Conservation (phyloP, 2,888 invertebrate species). For the Cybosia mesomella region DNA sequence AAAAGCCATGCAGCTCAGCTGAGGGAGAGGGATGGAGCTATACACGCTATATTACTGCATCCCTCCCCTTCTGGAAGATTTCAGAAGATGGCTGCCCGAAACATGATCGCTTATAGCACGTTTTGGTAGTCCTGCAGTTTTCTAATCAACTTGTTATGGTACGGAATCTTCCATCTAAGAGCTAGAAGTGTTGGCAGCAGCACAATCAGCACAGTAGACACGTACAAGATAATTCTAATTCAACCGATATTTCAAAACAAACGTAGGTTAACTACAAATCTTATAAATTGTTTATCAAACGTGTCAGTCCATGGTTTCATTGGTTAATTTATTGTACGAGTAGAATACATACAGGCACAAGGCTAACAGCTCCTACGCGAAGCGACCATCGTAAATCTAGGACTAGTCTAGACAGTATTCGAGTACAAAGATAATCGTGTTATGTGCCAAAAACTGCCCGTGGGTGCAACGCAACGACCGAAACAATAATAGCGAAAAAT, state of each 20-base stretch:
- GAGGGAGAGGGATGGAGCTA: too few relatives aligned
- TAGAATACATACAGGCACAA: constrained; percentile 69
- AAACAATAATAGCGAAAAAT: constrained; percentile 42
- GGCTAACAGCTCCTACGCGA: constrained; percentile 82
- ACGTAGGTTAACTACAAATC: constrained; percentile 54
- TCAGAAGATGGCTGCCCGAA: too few relatives aligned
- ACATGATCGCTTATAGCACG: too few relatives aligned
- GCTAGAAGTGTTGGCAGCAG: neutral
- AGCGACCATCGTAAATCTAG: constrained; percentile 78
- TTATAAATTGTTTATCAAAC: constrained; percentile 71
- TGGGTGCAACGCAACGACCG: constrained; percentile 60
- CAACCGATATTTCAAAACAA: constrained; percentile 49
- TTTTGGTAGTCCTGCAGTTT: too few relatives aligned
- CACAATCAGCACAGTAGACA: constrained; percentile 4
- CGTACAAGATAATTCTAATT: constrained; percentile 40
- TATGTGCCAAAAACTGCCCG: constrained; percentile 64
- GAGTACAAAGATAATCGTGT: constrained; percentile 56
- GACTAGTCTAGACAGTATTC: constrained; percentile 60
- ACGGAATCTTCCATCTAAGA: neutral
- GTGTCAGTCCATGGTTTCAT: constrained; percentile 62
- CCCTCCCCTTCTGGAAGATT: too few relatives aligned
- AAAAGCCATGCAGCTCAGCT: too few relatives aligned
- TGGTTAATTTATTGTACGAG: constrained; percentile 66
- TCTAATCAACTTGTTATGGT: too few relatives aligned
- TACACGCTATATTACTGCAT: too few relatives aligned